A percentile compares a stretch with the other conserved stretches of the same genome.
phyloP scores from a whole-genome alignment of 2,797 vertebrate genomes.

The Xiphophorus birchmanni region DNA sequence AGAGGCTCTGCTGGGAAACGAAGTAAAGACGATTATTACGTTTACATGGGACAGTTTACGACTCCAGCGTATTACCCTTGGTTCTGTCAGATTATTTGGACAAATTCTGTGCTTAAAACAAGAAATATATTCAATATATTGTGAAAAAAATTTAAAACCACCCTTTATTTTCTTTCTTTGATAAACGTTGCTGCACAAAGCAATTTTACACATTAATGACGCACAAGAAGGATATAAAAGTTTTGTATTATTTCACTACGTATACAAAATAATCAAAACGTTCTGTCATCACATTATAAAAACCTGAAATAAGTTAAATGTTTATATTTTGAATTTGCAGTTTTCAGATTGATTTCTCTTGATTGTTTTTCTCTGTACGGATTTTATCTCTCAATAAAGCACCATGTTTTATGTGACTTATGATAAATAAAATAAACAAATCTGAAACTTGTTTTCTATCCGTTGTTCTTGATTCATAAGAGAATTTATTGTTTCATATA shows the following conservation, averaged over 20 bases:
- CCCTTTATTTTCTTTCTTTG: not conserved
- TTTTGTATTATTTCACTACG: not conserved
- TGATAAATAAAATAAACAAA: conserved; percentile 3
- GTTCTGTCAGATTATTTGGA: not conserved
- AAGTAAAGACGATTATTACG: not conserved
- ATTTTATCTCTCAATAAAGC: not conserved
- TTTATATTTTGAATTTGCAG: too few relatives aligned
- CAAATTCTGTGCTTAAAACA: not conserved
- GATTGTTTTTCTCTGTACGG: not conserved
- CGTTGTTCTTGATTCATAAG: not conserved
- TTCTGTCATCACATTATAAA: not conserved
- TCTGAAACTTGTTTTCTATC: not conserved
- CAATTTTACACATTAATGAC: not conserved
- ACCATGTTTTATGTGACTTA: not conserved
- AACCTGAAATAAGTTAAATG: not conserved
- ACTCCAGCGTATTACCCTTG: not conserved
- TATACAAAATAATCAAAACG: not conserved
- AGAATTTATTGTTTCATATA: not conserved
- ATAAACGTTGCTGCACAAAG: not conserved
- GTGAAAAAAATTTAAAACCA: not conserved
- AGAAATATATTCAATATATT: not conserved
- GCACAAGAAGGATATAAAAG: not conserved
- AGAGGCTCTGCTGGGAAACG: conserved; percentile 42
- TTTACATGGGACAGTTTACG: not conserved
- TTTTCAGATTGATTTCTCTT: not conserved